These are phyloP conservation scores for Rhyacichthys aspro DNA, from an alignment of 2,797 vertebrate genomes.

Conservation along the genomic window DNA sequence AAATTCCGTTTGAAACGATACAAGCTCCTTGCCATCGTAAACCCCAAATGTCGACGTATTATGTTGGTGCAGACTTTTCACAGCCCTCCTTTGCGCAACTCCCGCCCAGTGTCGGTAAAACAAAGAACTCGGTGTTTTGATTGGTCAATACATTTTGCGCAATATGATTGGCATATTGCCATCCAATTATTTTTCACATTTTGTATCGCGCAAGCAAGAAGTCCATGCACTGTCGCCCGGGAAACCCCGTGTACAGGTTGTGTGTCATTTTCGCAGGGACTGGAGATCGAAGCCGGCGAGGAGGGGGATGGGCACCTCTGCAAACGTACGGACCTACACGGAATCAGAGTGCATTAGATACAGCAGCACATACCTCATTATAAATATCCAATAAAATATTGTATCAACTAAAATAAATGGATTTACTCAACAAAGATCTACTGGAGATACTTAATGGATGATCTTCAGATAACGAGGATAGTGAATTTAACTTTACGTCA, in stretches of 20 bases:
- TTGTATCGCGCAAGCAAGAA: constrained; percentile 48
- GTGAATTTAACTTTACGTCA: constrained; percentile 81
- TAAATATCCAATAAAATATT: constrained; percentile 82
- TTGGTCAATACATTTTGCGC: constrained; percentile 51
- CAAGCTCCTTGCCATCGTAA: constrained; percentile 9
- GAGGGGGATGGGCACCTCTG: constrained; percentile 89
- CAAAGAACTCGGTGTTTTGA: constrained; percentile 10
- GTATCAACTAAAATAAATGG: constrained; percentile 77
- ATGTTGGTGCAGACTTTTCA: constrained; percentile 43
- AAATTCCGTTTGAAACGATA: not conserved
- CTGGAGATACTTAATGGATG: constrained; percentile 76
- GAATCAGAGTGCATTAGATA: constrained; percentile 83
- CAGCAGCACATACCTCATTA: constrained; percentile 82
- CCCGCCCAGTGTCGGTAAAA: constrained; percentile 63
- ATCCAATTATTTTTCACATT: constrained; percentile 58
- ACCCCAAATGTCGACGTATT: constrained; percentile 41
- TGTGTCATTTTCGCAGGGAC: constrained; percentile 90
- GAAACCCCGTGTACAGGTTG: constrained; percentile 94
- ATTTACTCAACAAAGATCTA: constrained; percentile 65
- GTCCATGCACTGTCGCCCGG: constrained; percentile 89
- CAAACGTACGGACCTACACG: constrained; percentile 82
- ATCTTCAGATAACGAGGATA: constrained; percentile 72
- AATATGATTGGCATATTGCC: constrained; percentile 45
- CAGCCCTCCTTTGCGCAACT: constrained; percentile 47
- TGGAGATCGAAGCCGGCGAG: constrained; percentile 87